phyloP scores from a whole-genome alignment of 2,113 vertebrate genomes.

The Campylomormyrus tamandua region DNA sequence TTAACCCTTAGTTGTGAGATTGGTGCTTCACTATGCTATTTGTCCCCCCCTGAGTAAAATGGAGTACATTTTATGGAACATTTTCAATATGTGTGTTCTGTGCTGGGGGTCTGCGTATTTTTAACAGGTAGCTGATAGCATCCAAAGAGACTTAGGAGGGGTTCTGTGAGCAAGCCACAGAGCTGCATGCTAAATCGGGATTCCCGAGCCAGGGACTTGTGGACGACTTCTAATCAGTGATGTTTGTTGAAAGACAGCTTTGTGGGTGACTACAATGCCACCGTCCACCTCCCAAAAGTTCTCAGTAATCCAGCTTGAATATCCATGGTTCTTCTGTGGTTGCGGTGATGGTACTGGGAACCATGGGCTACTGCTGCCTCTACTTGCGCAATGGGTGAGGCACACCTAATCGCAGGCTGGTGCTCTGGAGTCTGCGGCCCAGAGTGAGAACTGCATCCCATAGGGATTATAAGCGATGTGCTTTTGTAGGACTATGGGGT shows the following conservation, averaged over 20 bases:
- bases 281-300: neutral
- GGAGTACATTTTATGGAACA: neutral
- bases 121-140: neutral
- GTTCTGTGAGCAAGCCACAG: neutral
- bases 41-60: neutral
- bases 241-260: neutral
- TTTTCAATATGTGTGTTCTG: neutral
- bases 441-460: neutral
- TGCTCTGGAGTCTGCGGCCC: neutral
- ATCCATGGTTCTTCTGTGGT: neutral
- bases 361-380: neutral
- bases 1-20: neutral
- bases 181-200: neutral
- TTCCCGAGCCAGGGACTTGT: neutral
- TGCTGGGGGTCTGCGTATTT: neutral
- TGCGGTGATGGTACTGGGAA: neutral
- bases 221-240: neutral
- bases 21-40: neutral
- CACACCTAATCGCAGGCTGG: neutral
- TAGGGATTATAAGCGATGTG: neutral
- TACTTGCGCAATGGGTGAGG: neutral
- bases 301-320: neutral
- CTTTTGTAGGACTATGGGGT: neutral
- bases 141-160: neutral
- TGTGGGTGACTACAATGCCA: neutral